Evolutionary conservation across 2,113 vertebrate genomes (phyloP).

Genomic region (Girardinichthys multiradiatus): DNA sequence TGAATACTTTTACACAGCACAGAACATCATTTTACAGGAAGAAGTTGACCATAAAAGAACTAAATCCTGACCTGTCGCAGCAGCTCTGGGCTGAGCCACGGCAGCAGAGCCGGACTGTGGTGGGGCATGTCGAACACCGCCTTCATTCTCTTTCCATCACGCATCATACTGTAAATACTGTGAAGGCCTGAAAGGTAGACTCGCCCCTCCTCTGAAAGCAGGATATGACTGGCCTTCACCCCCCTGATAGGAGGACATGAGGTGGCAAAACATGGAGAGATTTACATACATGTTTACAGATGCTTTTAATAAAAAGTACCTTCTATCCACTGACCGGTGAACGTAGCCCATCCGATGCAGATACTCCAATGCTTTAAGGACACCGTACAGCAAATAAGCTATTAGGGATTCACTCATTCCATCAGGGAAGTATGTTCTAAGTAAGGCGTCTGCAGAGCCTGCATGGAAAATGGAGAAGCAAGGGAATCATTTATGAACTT

Average conservation of each 20-base stretch:
- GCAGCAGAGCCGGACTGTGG: conserved; percentile 92
- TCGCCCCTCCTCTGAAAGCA: conserved; percentile 92
- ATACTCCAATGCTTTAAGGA: conserved; percentile 91
- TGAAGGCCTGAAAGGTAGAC: conserved; percentile 95
- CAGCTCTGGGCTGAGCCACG: conserved; percentile 98
- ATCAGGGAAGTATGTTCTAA: conserved; percentile 92
- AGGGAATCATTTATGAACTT: neutral
- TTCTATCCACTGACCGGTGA: conserved; percentile 85
- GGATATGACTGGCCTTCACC: conserved; percentile 97
- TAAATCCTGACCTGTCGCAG: conserved; percentile 89
- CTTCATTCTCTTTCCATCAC: conserved; percentile 88
- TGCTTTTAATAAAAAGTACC: neutral
- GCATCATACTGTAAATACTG: conserved; percentile 93
- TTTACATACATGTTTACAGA: neutral
- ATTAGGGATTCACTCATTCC: conserved; percentile 97
- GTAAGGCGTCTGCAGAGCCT: conserved; percentile 92
- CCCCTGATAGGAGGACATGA: conserved; percentile 79
- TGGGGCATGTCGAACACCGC: conserved; percentile 93
- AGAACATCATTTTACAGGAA: too few relatives aligned
- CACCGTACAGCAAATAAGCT: conserved; percentile 91
- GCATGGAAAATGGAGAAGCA: conserved; percentile 34
- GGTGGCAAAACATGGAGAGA: neutral
- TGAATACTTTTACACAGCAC: too few relatives aligned
- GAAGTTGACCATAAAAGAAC: too few relatives aligned
- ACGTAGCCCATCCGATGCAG: conserved; percentile 94